Evolutionary conservation across 1,140 invertebrate species (phyloP).

Genomic region (Melitaea cinxia): DNA sequence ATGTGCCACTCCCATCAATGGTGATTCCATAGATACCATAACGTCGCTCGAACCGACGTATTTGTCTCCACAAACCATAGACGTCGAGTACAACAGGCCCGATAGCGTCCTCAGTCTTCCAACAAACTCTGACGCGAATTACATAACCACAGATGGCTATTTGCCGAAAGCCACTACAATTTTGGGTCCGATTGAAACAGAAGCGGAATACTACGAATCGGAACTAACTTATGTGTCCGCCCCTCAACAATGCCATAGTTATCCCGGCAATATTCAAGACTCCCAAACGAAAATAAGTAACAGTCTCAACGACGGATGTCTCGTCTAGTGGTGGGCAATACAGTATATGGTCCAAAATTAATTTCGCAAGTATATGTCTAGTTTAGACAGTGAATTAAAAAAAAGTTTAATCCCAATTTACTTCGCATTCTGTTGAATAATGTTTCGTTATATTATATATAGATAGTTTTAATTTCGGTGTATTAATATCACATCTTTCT

Average conservation of each 20-base stretch:
- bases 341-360: conserved; percentile 64
- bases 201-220: conserved; percentile 71
- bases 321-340: conserved; percentile 58
- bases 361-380: conserved; percentile 70
- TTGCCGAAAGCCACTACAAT: conserved; percentile 72
- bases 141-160: conserved; percentile 68
- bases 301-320: conserved; percentile 78
- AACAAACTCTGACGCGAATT: conserved; percentile 56
- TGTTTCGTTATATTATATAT: conserved; percentile 36
- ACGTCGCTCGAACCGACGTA: conserved; percentile 68
- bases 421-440: conserved; percentile 32
- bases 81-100: conserved; percentile 64
- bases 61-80: conserved; percentile 58
- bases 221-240: conserved; percentile 63
- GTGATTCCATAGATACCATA: conserved; percentile 69
- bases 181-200: conserved; percentile 66
- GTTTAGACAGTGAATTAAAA: conserved; percentile 64
- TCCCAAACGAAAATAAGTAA: conserved; percentile 71
- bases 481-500: conserved; percentile 36
- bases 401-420: conserved; percentile 44
- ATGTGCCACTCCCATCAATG: conserved; percentile 63
- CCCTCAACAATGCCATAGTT: conserved; percentile 71
- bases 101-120: conserved; percentile 76
- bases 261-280: conserved; percentile 60
- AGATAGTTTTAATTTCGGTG: conserved; percentile 33